A percentile compares a stretch with the other conserved stretches of the same genome.
phyloP scores from a whole-genome alignment of 2,797 vertebrate species.

The Malurus splendens region DNA sequence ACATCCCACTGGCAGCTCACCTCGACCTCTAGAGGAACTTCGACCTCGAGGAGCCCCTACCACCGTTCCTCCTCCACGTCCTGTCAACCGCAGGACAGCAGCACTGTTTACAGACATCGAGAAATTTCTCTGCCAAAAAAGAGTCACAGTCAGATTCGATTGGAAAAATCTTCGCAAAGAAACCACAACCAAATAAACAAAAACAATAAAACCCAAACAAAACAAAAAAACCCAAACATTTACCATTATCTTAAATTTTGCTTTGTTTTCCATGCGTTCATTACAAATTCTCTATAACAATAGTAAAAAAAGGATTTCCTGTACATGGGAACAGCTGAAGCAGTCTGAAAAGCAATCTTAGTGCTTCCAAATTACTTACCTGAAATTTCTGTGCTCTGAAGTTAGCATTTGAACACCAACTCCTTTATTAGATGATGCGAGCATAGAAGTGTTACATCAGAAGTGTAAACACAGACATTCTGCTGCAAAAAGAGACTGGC shows the following conservation, averaged over 20 bases:
- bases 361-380: background rate
- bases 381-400: background rate
- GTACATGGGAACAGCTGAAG: background rate
- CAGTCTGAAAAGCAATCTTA: background rate
- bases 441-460: background rate
- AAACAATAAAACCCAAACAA: background rate
- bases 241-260: background rate
- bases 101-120: constrained; percentile 98
- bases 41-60: constrained; percentile 92
- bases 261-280: background rate
- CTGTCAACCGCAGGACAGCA: constrained; percentile 90
- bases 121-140: constrained; percentile 91
- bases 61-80: constrained; percentile 90
- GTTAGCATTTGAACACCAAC: background rate
- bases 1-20: constrained; percentile 70
- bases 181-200: background rate
- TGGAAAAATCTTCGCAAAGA: background rate
- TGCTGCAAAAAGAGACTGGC: background rate
- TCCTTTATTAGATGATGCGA: background rate
- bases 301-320: background rate
- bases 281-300: background rate
- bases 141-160: background rate
- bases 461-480: background rate
- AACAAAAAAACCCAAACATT: background rate
- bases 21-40: constrained; percentile 97